Base-by-base conservation (phyloP, 2,797 vertebrate genomes). In the Paratrypauchen microcephalus region DNA sequence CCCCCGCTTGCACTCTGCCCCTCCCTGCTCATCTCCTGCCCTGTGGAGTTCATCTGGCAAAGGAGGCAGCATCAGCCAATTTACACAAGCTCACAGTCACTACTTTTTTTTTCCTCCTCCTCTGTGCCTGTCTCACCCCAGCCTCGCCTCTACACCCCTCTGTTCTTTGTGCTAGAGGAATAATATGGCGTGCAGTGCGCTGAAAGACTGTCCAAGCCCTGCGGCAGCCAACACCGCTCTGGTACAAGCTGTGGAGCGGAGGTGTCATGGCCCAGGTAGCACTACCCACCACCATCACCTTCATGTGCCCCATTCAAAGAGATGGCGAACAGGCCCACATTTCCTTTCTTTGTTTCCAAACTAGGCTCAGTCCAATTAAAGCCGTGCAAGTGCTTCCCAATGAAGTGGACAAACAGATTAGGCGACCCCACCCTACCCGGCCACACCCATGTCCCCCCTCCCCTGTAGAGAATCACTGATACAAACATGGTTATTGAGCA, bases 31-130 rank as follows among this genome's bases (percentile, higher is more conserved):
- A 69, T 71, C 83, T 80, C 72, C 79, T 86, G 87, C 90, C 91
- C 92, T 88, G 86, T 88, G 84, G 91, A 92, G 91, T 88, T 92
- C 89, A 92, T 91, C 88, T 87, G 87, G 86, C 86, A 88, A 87
- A 88, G 80, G 82, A 87, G 86, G 83, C 80, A 85, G 88, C 87
- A 82, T 84, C 90, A 85, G 83, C 87, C 87, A 89, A 89, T 91
- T 92, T 90, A 84, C 83, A 87, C 85, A 84, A 80, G 84, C 86
- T 78, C 81, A 78, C 81, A 68, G 76, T 56, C 73, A 69, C 75
- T 79, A 76, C 82, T 77, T 81, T 80, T 47, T 80, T 47, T 79
- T 60, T 69, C 69, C 69, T 15, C 41, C 41, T 71, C 78, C 67
- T 70, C 66, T 75, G 74, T 79, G 9, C 83, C 70, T 5, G 58